Base-by-base conservation (phyloP, 2,888 invertebrate species). In the Luperina testacea region DNA sequence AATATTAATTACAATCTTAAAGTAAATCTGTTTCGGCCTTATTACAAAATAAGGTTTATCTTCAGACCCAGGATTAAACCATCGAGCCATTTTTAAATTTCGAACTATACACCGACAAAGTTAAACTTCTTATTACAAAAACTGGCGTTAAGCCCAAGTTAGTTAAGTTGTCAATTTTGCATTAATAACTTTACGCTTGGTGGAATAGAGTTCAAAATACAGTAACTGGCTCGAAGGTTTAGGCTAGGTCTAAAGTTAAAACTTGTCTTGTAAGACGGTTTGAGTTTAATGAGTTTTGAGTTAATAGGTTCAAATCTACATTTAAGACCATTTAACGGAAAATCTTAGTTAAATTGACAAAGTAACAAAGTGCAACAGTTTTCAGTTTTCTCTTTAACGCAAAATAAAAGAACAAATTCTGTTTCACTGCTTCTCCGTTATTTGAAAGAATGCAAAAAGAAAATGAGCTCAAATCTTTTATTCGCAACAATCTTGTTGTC, bases 381-480 rank as follows among this genome's bases (percentile, higher is more conserved):
- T 32, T 51, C 8, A 0, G 45, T 64, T 82, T 82, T 64, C 63
- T 24, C 1, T 57, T 61, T 20, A 69, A 72, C 7, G 82, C 15
- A 45, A 78, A 70, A 72, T 59, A 70, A 83, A 77, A 57, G 11
- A 82, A 63, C 27, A 51, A 68, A 63, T 57, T 79, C 57, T 68
- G n/a, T 74, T 80, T 70, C 59, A 13, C 65, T 63, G 57, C 20
- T 71, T 27, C 17, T 32, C 20, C 8, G n/a, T 59, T 76, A 71
- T 67, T 78, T 42, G 8, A 38, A 72, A 78, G 38, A 71, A 64
- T 69, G 72, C 57, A 71, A 82, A 71, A 76, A 51, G 45, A 64
- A 71, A 80, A 63, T 48, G 65, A 76, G 61, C 11, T 64, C 15
- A 53, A 63, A 79, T 68, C 38, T 80, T 86, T 74, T 57, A 68